A percentile compares a stretch with the other conserved stretches of the same genome.
Conservation (phyloP, 30 jellyfish, hydroid and myxozoan genomes). For the Aurelia sp. region DNA sequence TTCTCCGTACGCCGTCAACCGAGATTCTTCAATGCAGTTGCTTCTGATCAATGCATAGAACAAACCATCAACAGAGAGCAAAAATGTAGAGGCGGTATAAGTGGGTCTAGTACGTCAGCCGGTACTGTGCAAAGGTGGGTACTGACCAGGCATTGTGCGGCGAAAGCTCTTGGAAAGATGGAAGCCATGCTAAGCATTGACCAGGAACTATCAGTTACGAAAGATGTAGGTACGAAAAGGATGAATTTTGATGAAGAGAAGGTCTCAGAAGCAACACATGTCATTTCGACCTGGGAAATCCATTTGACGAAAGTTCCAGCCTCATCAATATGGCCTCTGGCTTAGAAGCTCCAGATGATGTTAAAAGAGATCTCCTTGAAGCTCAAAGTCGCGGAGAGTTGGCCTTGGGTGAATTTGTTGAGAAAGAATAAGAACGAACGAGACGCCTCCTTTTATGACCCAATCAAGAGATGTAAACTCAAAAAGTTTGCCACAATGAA, state of each 20-base stretch:
- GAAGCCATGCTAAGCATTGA: constrained; percentile 34
- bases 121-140: constrained; percentile 67
- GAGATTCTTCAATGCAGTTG: constrained; percentile 41
- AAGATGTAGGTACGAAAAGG: constrained; percentile 48
- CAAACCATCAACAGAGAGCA: constrained; percentile 62
- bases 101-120: constrained; percentile 57
- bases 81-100: constrained; percentile 62
- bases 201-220: constrained; percentile 36
- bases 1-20: constrained; percentile 26
- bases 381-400: constrained; percentile 31
- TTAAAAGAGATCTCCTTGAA: constrained; percentile 40
- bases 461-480: constrained; percentile 36
- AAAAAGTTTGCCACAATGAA: constrained; percentile 45
- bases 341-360: constrained; percentile 47
- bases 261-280: constrained; percentile 1
- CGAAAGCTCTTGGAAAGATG: constrained; percentile 44
- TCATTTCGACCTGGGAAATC: constrained; percentile 54
- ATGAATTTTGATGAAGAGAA: constrained; percentile 43
- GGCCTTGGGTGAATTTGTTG: constrained; percentile 21
- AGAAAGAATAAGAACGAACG: constrained; percentile 33
- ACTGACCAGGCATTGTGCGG: constrained; percentile 57
- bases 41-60: constrained; percentile 62
- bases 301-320: constrained; percentile 32
- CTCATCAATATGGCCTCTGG: constrained; percentile 52
- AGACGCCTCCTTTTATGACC: constrained; percentile 20